Percentiles rank a stretch among this genome's conserved stretches.
These are phyloP conservation scores for Rhinatrema bivittatum DNA, from an alignment of 2,797 vertebrate genomes.

Conservation along the genomic window DNA sequence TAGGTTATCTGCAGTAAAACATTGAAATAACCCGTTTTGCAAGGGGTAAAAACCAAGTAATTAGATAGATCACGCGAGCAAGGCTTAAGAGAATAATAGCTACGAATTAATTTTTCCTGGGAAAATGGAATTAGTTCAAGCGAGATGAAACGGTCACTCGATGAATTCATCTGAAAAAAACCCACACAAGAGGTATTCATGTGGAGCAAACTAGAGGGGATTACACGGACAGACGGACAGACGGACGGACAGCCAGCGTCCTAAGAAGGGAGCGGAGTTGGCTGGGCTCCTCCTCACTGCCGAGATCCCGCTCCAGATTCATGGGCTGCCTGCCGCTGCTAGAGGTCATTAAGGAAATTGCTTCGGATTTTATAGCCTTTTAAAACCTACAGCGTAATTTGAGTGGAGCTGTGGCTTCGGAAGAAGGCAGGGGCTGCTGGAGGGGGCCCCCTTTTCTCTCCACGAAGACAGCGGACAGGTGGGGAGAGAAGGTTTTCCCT, in stretches of 20 bases:
- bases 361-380: no score
- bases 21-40: conserved; percentile 1
- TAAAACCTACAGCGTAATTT: no score
- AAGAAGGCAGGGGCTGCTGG: no score
- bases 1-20: neutral
- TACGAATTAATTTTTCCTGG: conserved; percentile 16
- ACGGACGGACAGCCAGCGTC: no score
- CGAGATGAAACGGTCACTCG: conserved; percentile 16
- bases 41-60: neutral
- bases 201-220: conserved; percentile 3
- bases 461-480: no score
- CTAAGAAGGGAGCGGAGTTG: conserved; percentile 10
- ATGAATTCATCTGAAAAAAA: conserved; percentile 18
- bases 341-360: no score
- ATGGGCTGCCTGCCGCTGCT: no score
- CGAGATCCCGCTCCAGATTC: no score
- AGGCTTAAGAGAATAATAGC: conserved; percentile 5
- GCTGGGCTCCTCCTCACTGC: neutral
- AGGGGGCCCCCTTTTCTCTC: no score
- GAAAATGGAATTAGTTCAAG: conserved; percentile 16
- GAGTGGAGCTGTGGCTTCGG: no score
- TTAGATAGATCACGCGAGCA: conserved; percentile 1
- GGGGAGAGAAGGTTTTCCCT: no score
- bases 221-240: conserved; percentile 4
- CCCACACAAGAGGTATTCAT: conserved; percentile 14